Conservation (phyloP, 92 coral and sea anemone genomes). For the Siderastrea radians region DNA sequence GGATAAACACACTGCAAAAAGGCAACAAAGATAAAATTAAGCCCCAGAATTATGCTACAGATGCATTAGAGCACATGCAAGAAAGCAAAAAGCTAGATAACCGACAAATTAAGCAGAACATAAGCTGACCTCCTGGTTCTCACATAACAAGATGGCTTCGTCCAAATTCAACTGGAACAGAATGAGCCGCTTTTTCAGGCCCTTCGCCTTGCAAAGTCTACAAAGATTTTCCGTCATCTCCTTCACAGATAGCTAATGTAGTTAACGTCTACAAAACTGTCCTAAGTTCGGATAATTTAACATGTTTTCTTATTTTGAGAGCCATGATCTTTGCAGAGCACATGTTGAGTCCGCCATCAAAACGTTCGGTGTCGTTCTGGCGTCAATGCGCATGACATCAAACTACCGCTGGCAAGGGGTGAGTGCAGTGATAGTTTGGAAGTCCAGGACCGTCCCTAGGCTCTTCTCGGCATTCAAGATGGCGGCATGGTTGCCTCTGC, state of each 20-base stretch:
- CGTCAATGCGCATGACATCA: background rate
- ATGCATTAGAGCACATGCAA: background rate
- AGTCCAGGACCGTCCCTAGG: too few species aligned
- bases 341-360: slow-evolving; percentile 52
- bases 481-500: too few species aligned
- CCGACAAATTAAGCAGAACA: background rate
- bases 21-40: background rate
- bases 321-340: slow-evolving; percentile 21
- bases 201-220: slow-evolving; percentile 78
- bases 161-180: slow-evolving; percentile 83
- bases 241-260: background rate
- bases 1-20: slow-evolving; percentile 90
- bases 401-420: background rate
- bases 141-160: slow-evolving; percentile 92
- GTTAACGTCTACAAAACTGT: background rate
- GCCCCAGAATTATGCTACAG: background rate
- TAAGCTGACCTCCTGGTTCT: slow-evolving; percentile 81
- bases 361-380: slow-evolving; percentile 66
- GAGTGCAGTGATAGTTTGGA: too few species aligned
- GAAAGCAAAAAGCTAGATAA: background rate
- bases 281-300: background rate
- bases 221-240: slow-evolving; percentile 76
- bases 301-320: background rate
- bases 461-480: too few species aligned
- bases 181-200: slow-evolving; percentile 76